Evolutionary conservation across 2,113 vertebrate genomes (phyloP), one percentile per base, ranked within the genome.

Genomic region (Vulpes lagopus): DNA sequence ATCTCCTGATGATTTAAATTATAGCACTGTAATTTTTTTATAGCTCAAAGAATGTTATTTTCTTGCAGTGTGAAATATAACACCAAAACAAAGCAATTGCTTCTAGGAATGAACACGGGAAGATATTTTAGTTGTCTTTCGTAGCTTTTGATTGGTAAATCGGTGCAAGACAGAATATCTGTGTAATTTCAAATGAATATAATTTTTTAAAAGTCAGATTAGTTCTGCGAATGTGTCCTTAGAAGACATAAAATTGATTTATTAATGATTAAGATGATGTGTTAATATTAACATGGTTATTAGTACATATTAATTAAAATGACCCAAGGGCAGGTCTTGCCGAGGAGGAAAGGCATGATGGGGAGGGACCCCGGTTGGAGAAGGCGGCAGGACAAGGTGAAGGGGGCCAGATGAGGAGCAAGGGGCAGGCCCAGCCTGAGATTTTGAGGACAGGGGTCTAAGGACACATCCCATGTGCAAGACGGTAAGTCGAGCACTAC

Each of bases 211-310:
- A 89, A 80, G 67, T 84, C 67, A 62, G 30, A 95, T 96, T 79
- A 69, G 23, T 67, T 82, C 19, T 38, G 17, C 57, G 91, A 35
- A 0, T 92, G 14, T 60, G 51, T 92, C 67, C 51, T 67, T 49
- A 51, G 74, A 93, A 43, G 90, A 87, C 59, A 84, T 69, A 74
- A 71, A 73, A 15, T 43, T 92, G 93, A 97, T 94, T 60, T 71
- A 88, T 92, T 64, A 51, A 86, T 90, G 84, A 92, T 92, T 95
- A 88, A 84, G 69, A 89, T 17, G 92, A 71, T 35, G 2, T 60
- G 86, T 96, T 93, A 96, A 94, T 89, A 97, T 95, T 97, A 97
- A 96, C 35, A 19, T 55, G 90, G 92, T 87, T 38, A 92, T 98
- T 96, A 97, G 90, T 57, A 57, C 53, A 11, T 82, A 83, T 81